Evolutionary conservation across 2,888 invertebrate species (phyloP).

Genomic region (Leptinotarsa haldemani): DNA sequence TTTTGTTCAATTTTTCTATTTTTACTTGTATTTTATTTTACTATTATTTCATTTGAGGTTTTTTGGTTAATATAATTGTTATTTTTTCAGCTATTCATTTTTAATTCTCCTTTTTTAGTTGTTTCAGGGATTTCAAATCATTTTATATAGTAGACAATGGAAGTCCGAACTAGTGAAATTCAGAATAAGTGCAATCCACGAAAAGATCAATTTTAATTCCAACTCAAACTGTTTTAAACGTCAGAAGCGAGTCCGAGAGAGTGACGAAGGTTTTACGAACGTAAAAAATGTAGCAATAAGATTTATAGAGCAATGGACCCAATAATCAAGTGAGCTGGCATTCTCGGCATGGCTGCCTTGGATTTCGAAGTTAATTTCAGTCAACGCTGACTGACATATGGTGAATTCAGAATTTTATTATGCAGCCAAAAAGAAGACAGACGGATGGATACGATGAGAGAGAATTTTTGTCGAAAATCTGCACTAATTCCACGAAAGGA

Average conservation of each 20-base stretch:
- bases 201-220: conserved; percentile 30
- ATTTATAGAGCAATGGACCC: conserved; percentile 54
- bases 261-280: conserved; percentile 50
- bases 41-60: too few species aligned
- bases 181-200: not conserved
- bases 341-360: conserved; percentile 48
- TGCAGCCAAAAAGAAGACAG: conserved; percentile 40
- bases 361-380: conserved; percentile 54
- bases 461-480: conserved; percentile 2
- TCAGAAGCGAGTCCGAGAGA: conserved; percentile 37
- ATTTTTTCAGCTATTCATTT: too few species aligned
- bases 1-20: too few species aligned
- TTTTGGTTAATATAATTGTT: too few species aligned
- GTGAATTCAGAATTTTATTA: conserved; percentile 53
- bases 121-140: too few species aligned
- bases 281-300: conserved; percentile 53
- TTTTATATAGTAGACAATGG: too few species aligned
- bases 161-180: too few species aligned
- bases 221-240: conserved; percentile 41
- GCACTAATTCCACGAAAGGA: conserved; percentile 4
- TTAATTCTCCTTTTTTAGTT: too few species aligned
- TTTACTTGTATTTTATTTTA: too few species aligned
- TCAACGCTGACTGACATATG: conserved; percentile 54
- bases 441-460: conserved; percentile 25
- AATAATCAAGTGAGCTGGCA: conserved; percentile 52